A percentile compares a stretch with the other conserved stretches of the same genome.
Evolutionary conservation across 2,888 invertebrate genomes (phyloP).

Genomic region (Aporophyla lueneburgensis): DNA sequence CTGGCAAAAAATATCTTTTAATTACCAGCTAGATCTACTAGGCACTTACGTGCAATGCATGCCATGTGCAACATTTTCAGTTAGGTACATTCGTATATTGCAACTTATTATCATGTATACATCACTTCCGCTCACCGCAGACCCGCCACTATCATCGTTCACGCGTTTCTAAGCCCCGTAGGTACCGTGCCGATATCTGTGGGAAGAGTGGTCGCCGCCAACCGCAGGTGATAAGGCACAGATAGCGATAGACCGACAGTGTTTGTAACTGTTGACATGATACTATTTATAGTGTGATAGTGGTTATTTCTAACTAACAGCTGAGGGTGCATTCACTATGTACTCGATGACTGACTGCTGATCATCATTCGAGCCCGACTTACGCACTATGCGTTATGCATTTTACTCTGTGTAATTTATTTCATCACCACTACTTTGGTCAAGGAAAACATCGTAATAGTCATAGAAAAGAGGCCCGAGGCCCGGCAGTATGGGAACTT

Average conservation of each 20-base stretch:
- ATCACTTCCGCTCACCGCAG: conserved; percentile 50
- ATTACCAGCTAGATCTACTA: neutral
- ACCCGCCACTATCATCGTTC: conserved; percentile 28
- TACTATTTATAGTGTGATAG: conserved; percentile 2
- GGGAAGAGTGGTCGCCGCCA: conserved; percentile 36
- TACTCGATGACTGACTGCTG: neutral
- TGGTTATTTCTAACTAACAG: neutral
- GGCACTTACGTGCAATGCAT: neutral
- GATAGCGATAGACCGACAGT: conserved; percentile 29
- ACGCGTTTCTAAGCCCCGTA: neutral
- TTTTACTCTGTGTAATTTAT: neutral
- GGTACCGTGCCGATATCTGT: conserved; percentile 5
- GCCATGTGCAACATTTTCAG: neutral
- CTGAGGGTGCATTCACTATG: neutral
- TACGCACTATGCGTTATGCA: too few species aligned
- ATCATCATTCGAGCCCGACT: neutral
- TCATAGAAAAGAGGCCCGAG: too few species aligned
- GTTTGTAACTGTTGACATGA: conserved; percentile 9
- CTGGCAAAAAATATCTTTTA: neutral
- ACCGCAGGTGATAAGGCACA: conserved; percentile 51
- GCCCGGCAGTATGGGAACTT: neutral
- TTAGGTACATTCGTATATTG: neutral
- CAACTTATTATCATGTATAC: conserved; percentile 6
- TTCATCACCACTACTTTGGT: neutral
- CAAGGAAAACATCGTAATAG: neutral